Evolutionary conservation across 2,113 vertebrate species (phyloP).

Genomic region (Nibea albiflora): DNA sequence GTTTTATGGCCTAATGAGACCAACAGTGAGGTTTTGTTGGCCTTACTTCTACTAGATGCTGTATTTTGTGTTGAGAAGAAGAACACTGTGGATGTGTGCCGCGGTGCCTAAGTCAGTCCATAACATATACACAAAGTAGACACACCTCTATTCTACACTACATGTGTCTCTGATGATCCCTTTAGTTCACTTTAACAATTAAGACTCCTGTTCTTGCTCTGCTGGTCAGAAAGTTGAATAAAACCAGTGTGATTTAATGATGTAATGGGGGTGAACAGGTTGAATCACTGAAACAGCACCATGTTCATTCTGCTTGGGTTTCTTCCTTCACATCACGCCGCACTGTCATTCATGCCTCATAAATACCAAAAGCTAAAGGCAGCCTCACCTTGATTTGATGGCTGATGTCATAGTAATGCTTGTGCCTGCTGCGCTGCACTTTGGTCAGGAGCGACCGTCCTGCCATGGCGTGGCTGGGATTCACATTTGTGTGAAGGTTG

Average conservation of each 20-base stretch:
- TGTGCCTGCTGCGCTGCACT: conserved; percentile 91
- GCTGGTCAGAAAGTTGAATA: background rate
- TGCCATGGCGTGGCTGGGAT: conserved; percentile 88
- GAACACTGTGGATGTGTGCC: too few species aligned
- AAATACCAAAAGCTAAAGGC: background rate
- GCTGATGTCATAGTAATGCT: conserved; percentile 90
- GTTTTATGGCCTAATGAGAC: background rate
- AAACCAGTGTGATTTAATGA: background rate
- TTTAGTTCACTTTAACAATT: too few species aligned
- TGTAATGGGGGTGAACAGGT: background rate
- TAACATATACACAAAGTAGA: background rate
- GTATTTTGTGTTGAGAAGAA: background rate
- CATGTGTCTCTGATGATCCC: too few species aligned
- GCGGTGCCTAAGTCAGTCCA: background rate
- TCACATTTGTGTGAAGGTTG: conserved; percentile 87
- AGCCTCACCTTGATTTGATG: conserved; percentile 90
- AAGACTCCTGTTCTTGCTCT: too few species aligned
- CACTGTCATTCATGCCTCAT: background rate
- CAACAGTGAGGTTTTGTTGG: background rate
- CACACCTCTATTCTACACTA: background rate
- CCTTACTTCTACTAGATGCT: background rate
- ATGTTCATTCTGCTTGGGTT: background rate
- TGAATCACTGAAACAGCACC: background rate
- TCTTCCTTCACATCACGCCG: background rate
- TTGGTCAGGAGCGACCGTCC: conserved; percentile 93